Evolutionary conservation across 2,888 invertebrate genomes (phyloP).

Genomic region (Seladonia tumulorum): DNA sequence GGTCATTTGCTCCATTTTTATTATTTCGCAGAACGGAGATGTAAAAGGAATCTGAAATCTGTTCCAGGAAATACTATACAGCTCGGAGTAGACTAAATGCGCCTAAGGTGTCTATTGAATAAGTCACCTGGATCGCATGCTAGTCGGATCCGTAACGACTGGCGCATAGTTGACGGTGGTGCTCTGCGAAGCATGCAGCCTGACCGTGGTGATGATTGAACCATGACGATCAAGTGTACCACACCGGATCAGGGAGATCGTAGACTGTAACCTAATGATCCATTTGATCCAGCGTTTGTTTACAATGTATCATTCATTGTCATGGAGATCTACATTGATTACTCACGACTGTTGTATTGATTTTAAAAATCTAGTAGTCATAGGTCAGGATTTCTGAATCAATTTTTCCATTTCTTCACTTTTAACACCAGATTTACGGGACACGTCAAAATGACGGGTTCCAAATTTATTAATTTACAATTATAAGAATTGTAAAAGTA

Average conservation of each 20-base stretch:
- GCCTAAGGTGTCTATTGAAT: not conserved
- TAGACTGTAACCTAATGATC: slow-evolving; percentile 4
- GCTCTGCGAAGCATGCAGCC: slow-evolving; percentile 49
- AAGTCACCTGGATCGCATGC: slow-evolving; percentile 2
- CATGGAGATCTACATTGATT: not conserved
- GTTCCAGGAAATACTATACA: not conserved
- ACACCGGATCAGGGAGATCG: not conserved
- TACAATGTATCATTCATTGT: not conserved
- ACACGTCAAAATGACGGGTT: too few relatives aligned
- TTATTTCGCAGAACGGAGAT: slow-evolving; percentile 1
- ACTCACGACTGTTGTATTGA: not conserved
- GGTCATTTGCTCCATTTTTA: not conserved
- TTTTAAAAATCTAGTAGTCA: not conserved
- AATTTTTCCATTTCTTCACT: not conserved
- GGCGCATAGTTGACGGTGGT: slow-evolving; percentile 51
- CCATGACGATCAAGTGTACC: slow-evolving; percentile 43
- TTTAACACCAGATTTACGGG: too few relatives aligned
- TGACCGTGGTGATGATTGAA: slow-evolving; percentile 63
- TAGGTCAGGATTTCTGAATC: not conserved
- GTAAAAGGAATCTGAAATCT: not conserved
- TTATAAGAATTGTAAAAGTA: too few relatives aligned
- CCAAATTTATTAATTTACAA: too few relatives aligned
- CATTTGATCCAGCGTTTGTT: not conserved
- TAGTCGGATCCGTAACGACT: slow-evolving; percentile 6
- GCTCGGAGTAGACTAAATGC: not conserved